Percentiles rank a stretch among this genome's conserved stretches.
Conservation (phyloP, 2,113 vertebrate species). For the Triplophysa siluroides region DNA sequence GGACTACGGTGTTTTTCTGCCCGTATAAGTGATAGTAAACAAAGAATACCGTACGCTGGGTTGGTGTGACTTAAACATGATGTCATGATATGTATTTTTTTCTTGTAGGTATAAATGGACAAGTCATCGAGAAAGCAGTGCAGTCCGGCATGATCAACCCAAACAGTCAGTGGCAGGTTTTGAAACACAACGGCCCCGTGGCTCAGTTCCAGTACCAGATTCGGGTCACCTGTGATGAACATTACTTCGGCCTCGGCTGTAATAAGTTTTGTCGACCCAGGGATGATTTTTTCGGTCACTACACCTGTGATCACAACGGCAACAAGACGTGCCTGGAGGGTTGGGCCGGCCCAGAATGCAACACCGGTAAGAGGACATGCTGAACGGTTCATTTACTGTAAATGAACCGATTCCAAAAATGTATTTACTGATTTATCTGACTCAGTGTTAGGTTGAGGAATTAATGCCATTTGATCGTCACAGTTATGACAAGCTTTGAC, state of each 20-base stretch:
- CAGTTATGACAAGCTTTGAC: constrained; percentile 15
- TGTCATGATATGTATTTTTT: neutral
- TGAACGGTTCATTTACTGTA: no score
- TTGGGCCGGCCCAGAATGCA: constrained; percentile 87
- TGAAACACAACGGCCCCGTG: constrained; percentile 80
- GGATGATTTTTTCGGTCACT: constrained; percentile 92
- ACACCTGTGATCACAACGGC: constrained; percentile 88
- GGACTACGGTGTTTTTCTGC: neutral
- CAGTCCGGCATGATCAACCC: constrained; percentile 92
- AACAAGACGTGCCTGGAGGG: constrained; percentile 93
- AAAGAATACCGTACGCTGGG: constrained; percentile 3
- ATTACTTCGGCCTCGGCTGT: constrained; percentile 91
- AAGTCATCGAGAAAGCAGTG: constrained; percentile 83
- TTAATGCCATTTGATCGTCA: neutral
- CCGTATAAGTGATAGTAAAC: neutral
- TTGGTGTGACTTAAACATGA: no score
- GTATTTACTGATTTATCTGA: no score
- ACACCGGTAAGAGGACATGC: constrained; percentile 72
- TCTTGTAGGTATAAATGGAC: constrained; percentile 69
- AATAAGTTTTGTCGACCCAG: constrained; percentile 90
- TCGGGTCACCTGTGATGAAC: constrained; percentile 84
- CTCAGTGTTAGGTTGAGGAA: no score
- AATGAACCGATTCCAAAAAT: neutral
- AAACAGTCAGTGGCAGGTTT: constrained; percentile 81
- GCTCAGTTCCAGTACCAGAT: constrained; percentile 88